Evolutionary conservation across 1,140 invertebrate species (phyloP), one percentile per base, ranked within the genome.

Genomic region (Microplitis mediator): DNA sequence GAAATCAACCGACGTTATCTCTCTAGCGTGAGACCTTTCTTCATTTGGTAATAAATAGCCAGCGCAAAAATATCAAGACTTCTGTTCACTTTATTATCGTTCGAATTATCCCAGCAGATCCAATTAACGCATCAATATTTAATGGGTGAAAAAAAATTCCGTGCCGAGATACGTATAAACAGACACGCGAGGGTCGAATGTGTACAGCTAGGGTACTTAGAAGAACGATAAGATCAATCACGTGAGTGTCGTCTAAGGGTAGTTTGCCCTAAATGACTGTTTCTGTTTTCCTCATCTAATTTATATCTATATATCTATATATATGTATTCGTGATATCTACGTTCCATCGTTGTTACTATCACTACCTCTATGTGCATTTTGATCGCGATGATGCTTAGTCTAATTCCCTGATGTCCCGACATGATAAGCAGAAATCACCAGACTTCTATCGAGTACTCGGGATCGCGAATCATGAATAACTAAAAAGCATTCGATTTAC

Each of bases 181-280:
- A 36, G 4, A 56, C 4, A 60, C 66, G 56, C 11, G 58, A 34
- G 60, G 14, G 60, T 66, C 61, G 73, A 13, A 16, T 62, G 60
- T 75, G 63, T 65, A 31, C 60, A 69, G 67, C 60, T 39, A 70
- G 69, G 62, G 71, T 71, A 68, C 74, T 73, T 56, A 69, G 73
- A 76, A 69, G 67, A 54, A 52, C 69, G 81, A 82, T 82, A 82
- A 81, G 78, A 82, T 82, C 81, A 73, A 76, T 81, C 79, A 77
- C 80, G 81, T 81, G 81, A 82, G 78, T 74, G 71, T 11, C 74
- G 73, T 74, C 72, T 71, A 72, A 76, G 75, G 76, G 75, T 80
- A 78, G 77, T 82, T 77, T 79, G 78, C 74, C 77, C 77, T 74
- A 79, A 82, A 82, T 82, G 77, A 76, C 77, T 75, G 75, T 75